These are phyloP conservation scores for Scaeva pyrastri DNA, from an alignment of 2,888 invertebrate genomes.

Conservation along the genomic window DNA sequence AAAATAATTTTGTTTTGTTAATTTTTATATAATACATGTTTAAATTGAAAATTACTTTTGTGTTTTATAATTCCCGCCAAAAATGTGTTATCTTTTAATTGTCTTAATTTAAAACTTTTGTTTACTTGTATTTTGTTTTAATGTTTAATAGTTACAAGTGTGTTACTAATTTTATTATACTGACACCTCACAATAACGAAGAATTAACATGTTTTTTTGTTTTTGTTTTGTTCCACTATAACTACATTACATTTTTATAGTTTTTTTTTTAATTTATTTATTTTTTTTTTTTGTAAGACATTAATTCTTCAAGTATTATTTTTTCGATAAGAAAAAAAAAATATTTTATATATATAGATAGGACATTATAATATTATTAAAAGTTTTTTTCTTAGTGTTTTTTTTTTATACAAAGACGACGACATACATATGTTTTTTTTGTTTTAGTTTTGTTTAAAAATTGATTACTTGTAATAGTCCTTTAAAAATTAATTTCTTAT, in stretches of 20 bases:
- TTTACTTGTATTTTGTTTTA: constrained; percentile 29
- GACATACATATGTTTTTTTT: constrained; percentile 56
- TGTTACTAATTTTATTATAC: constrained; percentile 60
- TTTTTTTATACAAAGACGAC: constrained; percentile 68
- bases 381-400: constrained; percentile 61
- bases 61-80: constrained; percentile 54
- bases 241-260: constrained; percentile 69
- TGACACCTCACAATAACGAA: constrained; percentile 73
- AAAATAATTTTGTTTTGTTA: background rate
- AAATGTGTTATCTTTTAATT: constrained; percentile 42
- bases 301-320: constrained; percentile 32
- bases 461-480: constrained; percentile 65
- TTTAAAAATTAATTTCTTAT: constrained; percentile 54
- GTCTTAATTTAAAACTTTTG: constrained; percentile 42
- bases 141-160: constrained; percentile 70
- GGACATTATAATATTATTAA: constrained; percentile 65
- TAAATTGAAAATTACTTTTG: constrained; percentile 42
- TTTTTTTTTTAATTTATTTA: constrained; percentile 45
- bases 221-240: constrained; percentile 60
- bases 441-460: constrained; percentile 48
- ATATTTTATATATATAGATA: constrained; percentile 46
- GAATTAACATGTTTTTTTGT: constrained; percentile 59
- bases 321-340: constrained; percentile 24
- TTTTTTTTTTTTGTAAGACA: constrained; percentile 36
- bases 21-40: constrained; percentile 18